Base-by-base conservation (phyloP, 2,113 vertebrate species). In the Oncorhynchus masou region DNA sequence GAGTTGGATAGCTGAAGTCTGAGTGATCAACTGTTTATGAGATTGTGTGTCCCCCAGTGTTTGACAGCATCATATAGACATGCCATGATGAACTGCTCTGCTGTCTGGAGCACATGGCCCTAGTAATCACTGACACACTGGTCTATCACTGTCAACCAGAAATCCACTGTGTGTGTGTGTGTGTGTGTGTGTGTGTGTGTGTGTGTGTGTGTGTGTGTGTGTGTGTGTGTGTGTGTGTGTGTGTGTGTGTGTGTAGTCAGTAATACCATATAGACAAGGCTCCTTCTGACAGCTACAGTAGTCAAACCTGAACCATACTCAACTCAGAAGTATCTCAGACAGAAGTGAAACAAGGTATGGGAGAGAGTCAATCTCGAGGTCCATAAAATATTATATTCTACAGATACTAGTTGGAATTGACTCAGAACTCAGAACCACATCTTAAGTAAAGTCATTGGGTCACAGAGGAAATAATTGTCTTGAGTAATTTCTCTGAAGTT, bases 91-190 rank as follows among this genome's bases (percentile, higher is more conserved):
- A 24, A 64, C 2, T 5, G 60, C n/a, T 25, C 20, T 25, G 20
- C 60, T 25, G 20, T 8, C 60, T 22, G 22, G 4, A 70, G 20
- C 68, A 70, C 68, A 70, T 49, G 39, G 68, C 34, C 5, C n/a
- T 70, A 48, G 34, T 70, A n/a, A 66, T 70, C 25, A 24, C 68
- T 70, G 68, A 70, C 39, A 34, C 68, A 49, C 15, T 45, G 68
- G 68, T 22, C 12, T 48, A 9, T 70, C 65, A 67, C 22, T 49
- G 68, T 48, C 68, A 70, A 45, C 27, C n/a, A 45, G 22, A 48
- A 9, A 24, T 22, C 1, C 59, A 62, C 59, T 62, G 59, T 62
- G 59, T 62, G 59, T 62, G 19, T 62, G 15, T 59, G 57, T 20
- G 19, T 59, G 59, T 60, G 34, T 34, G 34, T 39, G 7, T 45